phyloP scores from a whole-genome alignment of 2,797 vertebrate species.

The Propithecus deckenii region DNA sequence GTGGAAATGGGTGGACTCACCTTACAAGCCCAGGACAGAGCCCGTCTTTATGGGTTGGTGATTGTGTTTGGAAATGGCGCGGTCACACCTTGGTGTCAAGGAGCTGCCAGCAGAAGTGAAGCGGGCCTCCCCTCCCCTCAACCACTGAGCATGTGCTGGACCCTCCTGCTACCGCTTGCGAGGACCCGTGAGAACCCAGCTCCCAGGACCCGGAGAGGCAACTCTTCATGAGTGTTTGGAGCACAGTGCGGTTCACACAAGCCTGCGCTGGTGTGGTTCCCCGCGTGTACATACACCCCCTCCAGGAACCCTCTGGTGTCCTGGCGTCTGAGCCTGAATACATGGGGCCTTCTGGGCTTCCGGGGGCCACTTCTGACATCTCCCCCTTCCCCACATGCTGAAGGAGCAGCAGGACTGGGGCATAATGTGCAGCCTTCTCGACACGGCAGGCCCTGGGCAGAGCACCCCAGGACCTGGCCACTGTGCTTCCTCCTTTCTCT shows the following conservation, averaged over 20 bases:
- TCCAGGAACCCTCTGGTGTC: background rate
- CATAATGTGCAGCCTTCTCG: background rate
- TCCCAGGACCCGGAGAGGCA: background rate
- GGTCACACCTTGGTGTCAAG: background rate
- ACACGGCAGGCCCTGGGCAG: background rate
- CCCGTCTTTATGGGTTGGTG: rapidly evolving
- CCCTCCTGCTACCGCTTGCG: background rate
- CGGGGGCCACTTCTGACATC: background rate
- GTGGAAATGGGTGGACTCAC: background rate
- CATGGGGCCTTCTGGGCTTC: background rate
- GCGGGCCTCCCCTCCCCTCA: background rate
- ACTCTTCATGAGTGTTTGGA: background rate
- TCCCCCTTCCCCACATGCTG: background rate
- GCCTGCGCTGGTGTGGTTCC: background rate
- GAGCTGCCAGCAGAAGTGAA: background rate
- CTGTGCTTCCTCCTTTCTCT: background rate
- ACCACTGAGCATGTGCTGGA: background rate
- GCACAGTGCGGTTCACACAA: background rate
- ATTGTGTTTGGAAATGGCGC: background rate
- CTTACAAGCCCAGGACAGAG: background rate
- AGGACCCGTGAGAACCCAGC: background rate
- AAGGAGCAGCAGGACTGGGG: background rate
- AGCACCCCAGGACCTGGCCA: rapidly evolving
- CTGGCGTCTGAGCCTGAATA: background rate
- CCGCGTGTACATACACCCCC: rapidly evolving